Base-by-base conservation (phyloP, 2,888 invertebrate species). In the Plutella xylostella region DNA sequence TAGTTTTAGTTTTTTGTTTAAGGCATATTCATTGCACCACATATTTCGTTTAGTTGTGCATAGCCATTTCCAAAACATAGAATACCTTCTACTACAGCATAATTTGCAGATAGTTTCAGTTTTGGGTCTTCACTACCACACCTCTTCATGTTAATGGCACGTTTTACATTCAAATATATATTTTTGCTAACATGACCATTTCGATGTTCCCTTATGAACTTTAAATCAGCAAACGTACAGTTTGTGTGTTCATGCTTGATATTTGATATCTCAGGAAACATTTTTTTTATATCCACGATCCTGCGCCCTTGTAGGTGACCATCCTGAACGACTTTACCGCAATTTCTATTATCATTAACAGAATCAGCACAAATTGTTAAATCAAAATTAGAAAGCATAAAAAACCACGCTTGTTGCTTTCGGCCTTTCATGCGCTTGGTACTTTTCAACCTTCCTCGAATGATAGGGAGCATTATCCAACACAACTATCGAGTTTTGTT, bases 1-100 rank as follows among this genome's bases (percentile, higher is more conserved):
- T n/a, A 49, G 17, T 42, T 41, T 22, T 25, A 5, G 30, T 41
- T 30, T 38, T 30, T 17, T 42, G 45, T 48, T 33, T 33, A 21
- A 34, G 47, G 49, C 31, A 47, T 48, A 42, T 49, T 47, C 28
- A 34, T 14, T 6, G 25, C 45, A 42, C 25, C 21, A 12, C 34
- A 44, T 3, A 47, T 30, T 39, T 45, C 45, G n/a, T 43, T 19
- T 25, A 47, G 38, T 38, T 45, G 43, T 17, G 48, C n/a, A 41
- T 35, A 46, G 11, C 42, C 38, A 37, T 42, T 37, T 18, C 46
- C 48, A 17, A 37, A 25, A 35, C 35, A 30, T 15, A 42, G n/a
- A 14, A 42, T 42, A 17, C 42, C 37, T 21, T 42, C 38, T 34
- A 47, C 45, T 11, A 25, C 5, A 15, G 25, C 22, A 5, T 9